Conservation (phyloP, 2,797 vertebrate genomes). For the Rhinogobio ventralis region DNA sequence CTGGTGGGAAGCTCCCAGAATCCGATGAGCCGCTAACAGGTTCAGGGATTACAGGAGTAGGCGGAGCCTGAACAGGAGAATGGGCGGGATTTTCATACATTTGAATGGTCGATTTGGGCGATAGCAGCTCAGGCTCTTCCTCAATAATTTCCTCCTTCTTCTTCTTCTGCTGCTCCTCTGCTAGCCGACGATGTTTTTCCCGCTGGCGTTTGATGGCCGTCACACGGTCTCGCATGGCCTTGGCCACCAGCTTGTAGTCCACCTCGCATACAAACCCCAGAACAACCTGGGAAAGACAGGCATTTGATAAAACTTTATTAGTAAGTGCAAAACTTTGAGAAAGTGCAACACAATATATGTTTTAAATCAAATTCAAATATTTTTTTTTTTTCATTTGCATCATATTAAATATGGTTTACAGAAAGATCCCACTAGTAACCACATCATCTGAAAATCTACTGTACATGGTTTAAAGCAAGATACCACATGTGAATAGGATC, state of each 20-base stretch:
- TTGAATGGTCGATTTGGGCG: slow-evolving; percentile 65
- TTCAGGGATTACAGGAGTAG: slow-evolving; percentile 48
- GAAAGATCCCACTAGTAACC: no score
- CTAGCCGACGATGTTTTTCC: slow-evolving; percentile 84
- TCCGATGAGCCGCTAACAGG: slow-evolving; percentile 76
- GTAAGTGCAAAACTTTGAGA: not conserved
- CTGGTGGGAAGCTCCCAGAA: slow-evolving; percentile 80
- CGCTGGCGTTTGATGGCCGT: slow-evolving; percentile 90
- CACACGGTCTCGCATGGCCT: slow-evolving; percentile 91
- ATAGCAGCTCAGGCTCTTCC: slow-evolving; percentile 77
- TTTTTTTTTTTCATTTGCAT: not conserved
- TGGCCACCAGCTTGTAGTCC: slow-evolving; percentile 94
- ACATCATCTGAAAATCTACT: no score
- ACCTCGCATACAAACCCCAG: slow-evolving; percentile 92
- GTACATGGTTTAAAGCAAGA: no score
- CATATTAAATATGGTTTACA: no score
- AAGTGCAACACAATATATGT: not conserved
- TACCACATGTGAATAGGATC: no score
- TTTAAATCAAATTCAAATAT: no score
- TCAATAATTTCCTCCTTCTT: slow-evolving; percentile 73
- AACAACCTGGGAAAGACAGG: slow-evolving; percentile 81
- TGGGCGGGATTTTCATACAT: slow-evolving; percentile 29
- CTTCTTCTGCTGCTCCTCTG: slow-evolving; percentile 74
- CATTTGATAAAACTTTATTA: not conserved
- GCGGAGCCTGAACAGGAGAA: slow-evolving; percentile 39